phyloP scores from a whole-genome alignment of 2,797 vertebrate species.

The Paedocypris micromegethes region DNA sequence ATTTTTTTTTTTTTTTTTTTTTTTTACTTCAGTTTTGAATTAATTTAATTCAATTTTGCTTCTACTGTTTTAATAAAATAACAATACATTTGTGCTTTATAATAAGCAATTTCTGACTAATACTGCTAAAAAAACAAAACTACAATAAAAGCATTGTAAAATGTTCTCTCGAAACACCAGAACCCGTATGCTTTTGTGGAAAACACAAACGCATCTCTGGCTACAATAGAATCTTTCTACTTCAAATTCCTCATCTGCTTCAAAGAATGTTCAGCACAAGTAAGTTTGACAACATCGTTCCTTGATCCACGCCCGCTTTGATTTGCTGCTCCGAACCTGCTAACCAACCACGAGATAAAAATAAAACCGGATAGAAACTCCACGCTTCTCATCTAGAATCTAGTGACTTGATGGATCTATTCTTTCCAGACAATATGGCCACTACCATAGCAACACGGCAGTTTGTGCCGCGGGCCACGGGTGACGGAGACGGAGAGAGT shows the following conservation, averaged over 20 bases:
- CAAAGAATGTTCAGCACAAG: slow-evolving; percentile 11
- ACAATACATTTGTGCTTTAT: no score
- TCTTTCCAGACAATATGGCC: slow-evolving; percentile 59
- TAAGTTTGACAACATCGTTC: slow-evolving; percentile 1
- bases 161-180: neutral
- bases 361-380: slow-evolving; percentile 23
- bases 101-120: neutral
- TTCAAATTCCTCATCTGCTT: slow-evolving; percentile 15
- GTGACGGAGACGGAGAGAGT: slow-evolving; percentile 63
- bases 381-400: slow-evolving; percentile 42
- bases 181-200: neutral
- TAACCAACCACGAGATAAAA: slow-evolving; percentile 11
- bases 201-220: neutral
- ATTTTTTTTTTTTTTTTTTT: no score
- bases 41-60: no score
- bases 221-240: slow-evolving; percentile 11
- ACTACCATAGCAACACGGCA: slow-evolving; percentile 62
- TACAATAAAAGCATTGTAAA: neutral
- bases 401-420: slow-evolving; percentile 52
- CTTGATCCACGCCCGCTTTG: slow-evolving; percentile 10
- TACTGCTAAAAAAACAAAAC: neutral
- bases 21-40: no score
- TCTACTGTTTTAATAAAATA: neutral
- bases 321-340: slow-evolving; percentile 10
- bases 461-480: slow-evolving; percentile 42